Evolutionary conservation across 2,113 vertebrate genomes (phyloP).

Genomic region (Centropus unirufus): DNA sequence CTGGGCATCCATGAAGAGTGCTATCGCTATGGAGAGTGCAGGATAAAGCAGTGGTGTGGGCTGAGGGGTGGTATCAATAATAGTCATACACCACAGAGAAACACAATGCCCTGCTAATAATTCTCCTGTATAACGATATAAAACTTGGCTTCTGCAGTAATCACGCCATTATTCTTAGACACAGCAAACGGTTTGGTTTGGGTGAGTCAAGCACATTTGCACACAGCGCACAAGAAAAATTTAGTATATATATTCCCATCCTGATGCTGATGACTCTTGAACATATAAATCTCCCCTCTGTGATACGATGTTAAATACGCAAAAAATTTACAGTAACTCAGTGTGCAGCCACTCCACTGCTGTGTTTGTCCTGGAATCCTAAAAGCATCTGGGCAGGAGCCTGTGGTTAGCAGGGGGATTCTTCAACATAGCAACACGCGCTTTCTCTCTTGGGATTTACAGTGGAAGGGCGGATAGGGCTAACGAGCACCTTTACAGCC

Average conservation of each 20-base stretch:
- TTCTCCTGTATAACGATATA: background rate
- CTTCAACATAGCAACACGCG: fast-evolving
- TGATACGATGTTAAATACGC: background rate
- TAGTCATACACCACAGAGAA: fast-evolving
- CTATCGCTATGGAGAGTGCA: background rate
- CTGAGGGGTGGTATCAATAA: background rate
- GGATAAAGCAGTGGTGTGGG: background rate
- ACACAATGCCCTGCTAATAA: background rate
- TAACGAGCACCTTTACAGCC: background rate
- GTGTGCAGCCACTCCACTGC: background rate
- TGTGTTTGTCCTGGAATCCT: background rate
- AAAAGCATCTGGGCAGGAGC: background rate
- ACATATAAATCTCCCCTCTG: background rate
- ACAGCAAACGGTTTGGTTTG: background rate
- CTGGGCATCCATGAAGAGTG: background rate
- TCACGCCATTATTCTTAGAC: background rate
- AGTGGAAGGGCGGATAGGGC: background rate
- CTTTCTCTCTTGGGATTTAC: background rate
- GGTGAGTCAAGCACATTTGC: background rate
- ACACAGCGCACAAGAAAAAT: background rate
- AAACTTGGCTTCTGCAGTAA: background rate
- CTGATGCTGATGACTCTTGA: background rate
- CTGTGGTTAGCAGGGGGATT: background rate
- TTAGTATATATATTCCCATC: background rate
- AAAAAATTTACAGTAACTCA: background rate